phyloP scores from a whole-genome alignment of 2,797 vertebrate species.

The Glossophaga mutica region DNA sequence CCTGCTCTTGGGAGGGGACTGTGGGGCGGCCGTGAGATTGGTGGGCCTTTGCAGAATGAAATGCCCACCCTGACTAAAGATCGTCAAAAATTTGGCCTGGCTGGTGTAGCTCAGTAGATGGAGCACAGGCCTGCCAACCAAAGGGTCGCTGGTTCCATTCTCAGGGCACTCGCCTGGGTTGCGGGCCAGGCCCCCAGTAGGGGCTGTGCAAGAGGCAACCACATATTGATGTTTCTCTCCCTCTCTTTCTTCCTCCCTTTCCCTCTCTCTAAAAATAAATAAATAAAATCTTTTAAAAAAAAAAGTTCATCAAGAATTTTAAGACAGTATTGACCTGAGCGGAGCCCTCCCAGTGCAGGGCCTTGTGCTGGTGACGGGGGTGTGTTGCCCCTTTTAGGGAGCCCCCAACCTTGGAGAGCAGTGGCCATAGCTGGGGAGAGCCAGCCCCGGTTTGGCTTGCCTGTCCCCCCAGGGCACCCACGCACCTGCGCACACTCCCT shows the following conservation, averaged over 20 bases:
- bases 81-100: not conserved
- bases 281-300: no score
- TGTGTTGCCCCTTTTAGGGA: not conserved
- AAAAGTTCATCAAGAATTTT: not conserved
- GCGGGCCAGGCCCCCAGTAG: no score
- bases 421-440: not conserved
- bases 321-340: not conserved
- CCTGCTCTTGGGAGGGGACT: not conserved
- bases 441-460: not conserved
- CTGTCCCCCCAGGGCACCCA: rapidly evolving
- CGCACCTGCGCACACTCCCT: rapidly evolving
- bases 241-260: no score
- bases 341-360: rapidly evolving
- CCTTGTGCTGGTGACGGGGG: not conserved
- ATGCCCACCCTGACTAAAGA: not conserved
- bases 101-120: no score
- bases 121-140: no score
- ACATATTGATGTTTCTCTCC: no score
- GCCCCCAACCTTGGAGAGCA: not conserved
- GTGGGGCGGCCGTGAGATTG: not conserved
- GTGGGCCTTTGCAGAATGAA: not conserved
- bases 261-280: no score
- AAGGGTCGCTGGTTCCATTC: no score
- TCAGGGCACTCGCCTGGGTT: no score
- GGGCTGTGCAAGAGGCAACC: no score